Base-by-base conservation (phyloP, 2,797 vertebrate genomes). In the Microtus agrestis region DNA sequence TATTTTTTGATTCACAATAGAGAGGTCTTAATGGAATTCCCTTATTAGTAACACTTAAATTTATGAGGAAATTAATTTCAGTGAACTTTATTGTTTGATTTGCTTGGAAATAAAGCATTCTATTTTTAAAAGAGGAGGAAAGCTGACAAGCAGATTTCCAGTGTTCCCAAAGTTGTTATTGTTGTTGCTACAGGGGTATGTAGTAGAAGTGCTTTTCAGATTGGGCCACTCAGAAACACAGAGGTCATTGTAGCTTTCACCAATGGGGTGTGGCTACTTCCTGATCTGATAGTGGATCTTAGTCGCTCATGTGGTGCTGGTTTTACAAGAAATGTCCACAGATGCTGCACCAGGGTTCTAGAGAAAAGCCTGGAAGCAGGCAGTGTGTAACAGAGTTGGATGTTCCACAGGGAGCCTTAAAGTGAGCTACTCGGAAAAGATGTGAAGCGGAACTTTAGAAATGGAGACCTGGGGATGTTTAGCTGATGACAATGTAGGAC, bases 71-170 rank as follows among this genome's bases (percentile, higher is more conserved):
- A 87, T 12, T 81, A 84, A 82, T 65, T 84, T 82, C 1, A 61
- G 4, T 79, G 34, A 89, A 87, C 63, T 89, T 95, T 87, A 6
- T 63, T 90, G 29, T 89, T 71, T 92, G 27, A 82, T 74, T 95
- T 95, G 19, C 63, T 93, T 87, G 31, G 56, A 87, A 87, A 79
- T 27, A 56, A 94, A 78, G 6, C 48, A 90, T 74, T 56, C 8
- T 10, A 54, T 63, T 87, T 94, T 79, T 94, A 69, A 91, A 95
- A 56, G 48, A 86, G 74, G 3, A 91, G 6, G 73, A 61, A 54
- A 87, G 40, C 71, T 92, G 13, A 23, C 76, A 69, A 43, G 82
- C 25, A 63, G 17, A 56, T 87, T 93, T 89, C 27, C 4, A 78
- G 4, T n/a, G 1, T 82, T 78, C 4, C 54, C 80, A 73, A 78